Base-by-base conservation (phyloP, 2,797 vertebrate genomes). In the Rhinoraja longicauda region DNA sequence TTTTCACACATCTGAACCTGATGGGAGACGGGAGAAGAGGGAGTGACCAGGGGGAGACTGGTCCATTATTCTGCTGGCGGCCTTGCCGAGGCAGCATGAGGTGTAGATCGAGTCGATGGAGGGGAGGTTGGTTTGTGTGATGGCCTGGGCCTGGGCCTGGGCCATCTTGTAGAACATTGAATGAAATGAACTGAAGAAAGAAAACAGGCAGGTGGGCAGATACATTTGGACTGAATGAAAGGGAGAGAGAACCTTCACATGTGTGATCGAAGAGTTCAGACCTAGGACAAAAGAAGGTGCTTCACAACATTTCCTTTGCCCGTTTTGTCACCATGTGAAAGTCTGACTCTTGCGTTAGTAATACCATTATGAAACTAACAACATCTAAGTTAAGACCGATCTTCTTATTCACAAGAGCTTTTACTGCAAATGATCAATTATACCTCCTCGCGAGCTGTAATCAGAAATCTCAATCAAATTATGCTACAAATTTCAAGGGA, bases 391-490 rank as follows among this genome's bases (percentile, higher is more conserved):
- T 45, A 73, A 92, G 15, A 75, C 19, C 45, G 36, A 75, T 24
- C 90, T 72, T 39, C 36, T 53, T 53, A 92, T 57, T 73, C 53
- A 73, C 39, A 75, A 39, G 67, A 6, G 26, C 12, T 73, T 45
- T 70, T 12, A 73, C 29, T 73, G 70, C 24, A 92, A 92, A 92
- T 92, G 53, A 92, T 53, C 45, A 92, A 92, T 39, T 53, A 53
- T 62, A 36, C 90, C 24, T 26, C 90, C 53, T 70, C 6, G 24
- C 39, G 32, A 92, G 39, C 67, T 92, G 70, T 70, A 73, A 73
- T 92, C 39, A 92, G 12, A 45, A 75, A 92, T 92, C 72, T 92
- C 67, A 92, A 92, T 57, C 73, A 75, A 92, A 75, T 73, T 73
- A 73, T 45, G 26, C 17, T 75, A 73, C 39, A 72, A 90, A 45